Evolutionary conservation across 2,888 invertebrate species (phyloP).

Genomic region (Caenorhabditis doughertyi): DNA sequence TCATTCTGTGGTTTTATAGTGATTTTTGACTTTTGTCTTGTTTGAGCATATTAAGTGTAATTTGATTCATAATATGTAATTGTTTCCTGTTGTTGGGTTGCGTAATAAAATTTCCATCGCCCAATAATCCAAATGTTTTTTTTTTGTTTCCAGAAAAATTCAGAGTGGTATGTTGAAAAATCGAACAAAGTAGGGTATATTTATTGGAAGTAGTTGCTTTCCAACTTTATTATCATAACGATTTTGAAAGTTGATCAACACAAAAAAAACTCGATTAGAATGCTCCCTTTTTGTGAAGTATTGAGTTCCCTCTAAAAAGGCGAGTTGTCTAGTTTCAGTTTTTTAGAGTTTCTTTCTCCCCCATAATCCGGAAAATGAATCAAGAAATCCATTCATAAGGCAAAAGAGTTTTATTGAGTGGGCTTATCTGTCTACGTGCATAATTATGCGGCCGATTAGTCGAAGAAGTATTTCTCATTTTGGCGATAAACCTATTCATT

Average conservation of each 20-base stretch:
- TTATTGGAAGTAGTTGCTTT: too few species aligned
- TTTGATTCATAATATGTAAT: conserved; percentile 15
- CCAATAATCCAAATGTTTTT: neutral
- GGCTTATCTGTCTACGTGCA: conserved; percentile 52
- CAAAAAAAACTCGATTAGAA: too few species aligned
- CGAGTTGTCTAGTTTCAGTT: too few species aligned
- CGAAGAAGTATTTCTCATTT: conserved; percentile 13
- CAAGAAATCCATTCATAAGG: conserved; percentile 5
- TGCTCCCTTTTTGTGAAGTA: too few species aligned
- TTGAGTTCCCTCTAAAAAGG: too few species aligned
- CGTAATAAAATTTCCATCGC: conserved; percentile 6
- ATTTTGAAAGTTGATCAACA: too few species aligned
- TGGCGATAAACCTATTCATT: conserved; percentile 14
- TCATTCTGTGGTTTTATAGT: conserved; percentile 36
- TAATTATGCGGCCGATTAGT: conserved; percentile 47
- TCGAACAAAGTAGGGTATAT: too few species aligned
- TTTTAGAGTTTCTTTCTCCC: too few species aligned
- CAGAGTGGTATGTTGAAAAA: too few species aligned
- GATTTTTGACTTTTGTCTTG: neutral
- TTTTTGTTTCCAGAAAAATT: neutral
- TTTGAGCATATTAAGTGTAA: conserved; percentile 7
- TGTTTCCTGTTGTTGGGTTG: neutral
- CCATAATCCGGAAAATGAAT: too few species aligned
- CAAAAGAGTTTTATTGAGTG: conserved; percentile 20
- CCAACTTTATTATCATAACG: too few species aligned